Conservation (phyloP, 2,797 vertebrate genomes). For the Aeoliscus strigatus region DNA sequence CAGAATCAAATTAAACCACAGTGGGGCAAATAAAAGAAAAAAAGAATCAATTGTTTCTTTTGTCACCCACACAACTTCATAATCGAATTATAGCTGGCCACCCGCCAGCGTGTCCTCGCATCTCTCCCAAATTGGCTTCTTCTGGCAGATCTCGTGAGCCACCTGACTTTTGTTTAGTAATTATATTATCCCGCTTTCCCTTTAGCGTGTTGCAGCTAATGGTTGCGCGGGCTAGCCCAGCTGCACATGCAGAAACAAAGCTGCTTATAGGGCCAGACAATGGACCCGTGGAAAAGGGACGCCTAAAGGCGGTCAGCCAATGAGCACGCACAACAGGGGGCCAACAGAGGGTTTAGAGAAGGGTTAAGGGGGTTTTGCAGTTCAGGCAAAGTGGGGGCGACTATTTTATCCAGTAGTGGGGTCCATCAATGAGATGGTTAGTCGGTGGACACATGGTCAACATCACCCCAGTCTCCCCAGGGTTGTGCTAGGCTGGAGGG, state of each 20-base stretch:
- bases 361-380: constrained; percentile 65
- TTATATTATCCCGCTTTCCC: constrained; percentile 74
- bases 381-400: constrained; percentile 40
- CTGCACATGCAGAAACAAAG: constrained; percentile 79
- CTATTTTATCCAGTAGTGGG: constrained; percentile 44
- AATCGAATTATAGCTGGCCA: constrained; percentile 77
- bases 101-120: constrained; percentile 65
- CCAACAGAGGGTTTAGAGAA: constrained; percentile 65
- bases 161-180: constrained; percentile 80
- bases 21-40: constrained; percentile 64
- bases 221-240: constrained; percentile 70
- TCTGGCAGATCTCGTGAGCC: constrained; percentile 62
- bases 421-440: constrained; percentile 63
- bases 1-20: constrained; percentile 71
- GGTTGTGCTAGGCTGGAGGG: constrained; percentile 57
- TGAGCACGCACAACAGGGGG: constrained; percentile 70
- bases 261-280: constrained; percentile 75
- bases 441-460: constrained; percentile 63
- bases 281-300: constrained; percentile 69
- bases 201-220: constrained; percentile 71
- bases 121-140: constrained; percentile 60
- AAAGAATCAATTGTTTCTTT: constrained; percentile 74
- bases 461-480: constrained; percentile 55
- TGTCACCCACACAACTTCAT: constrained; percentile 73
- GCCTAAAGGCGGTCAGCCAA: constrained; percentile 76